These are phyloP conservation scores for Platycheirus albimanus DNA, from an alignment of 2,888 invertebrate genomes.

Conservation along the genomic window DNA sequence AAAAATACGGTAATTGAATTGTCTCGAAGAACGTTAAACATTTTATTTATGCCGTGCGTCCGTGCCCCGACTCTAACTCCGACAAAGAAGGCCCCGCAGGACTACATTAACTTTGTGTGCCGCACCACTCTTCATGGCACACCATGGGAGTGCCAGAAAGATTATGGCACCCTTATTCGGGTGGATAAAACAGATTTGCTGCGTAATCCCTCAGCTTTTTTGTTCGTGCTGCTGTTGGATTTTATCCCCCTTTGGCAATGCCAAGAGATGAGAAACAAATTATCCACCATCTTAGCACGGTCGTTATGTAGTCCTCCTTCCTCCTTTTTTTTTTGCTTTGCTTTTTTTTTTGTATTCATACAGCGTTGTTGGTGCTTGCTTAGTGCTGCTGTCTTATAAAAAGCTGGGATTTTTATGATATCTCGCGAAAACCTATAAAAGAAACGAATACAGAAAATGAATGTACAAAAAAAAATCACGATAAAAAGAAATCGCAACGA, in stretches of 20 bases:
- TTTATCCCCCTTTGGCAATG: slow-evolving; percentile 53
- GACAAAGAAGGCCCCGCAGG: slow-evolving; percentile 42
- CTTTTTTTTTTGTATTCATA: slow-evolving; percentile 24
- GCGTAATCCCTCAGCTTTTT: slow-evolving; percentile 72
- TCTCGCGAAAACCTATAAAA: slow-evolving; percentile 62
- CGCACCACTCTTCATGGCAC: slow-evolving; percentile 34
- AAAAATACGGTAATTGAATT: slow-evolving; percentile 69
- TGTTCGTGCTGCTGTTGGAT: slow-evolving; percentile 13
- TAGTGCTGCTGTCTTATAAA: slow-evolving; percentile 25
- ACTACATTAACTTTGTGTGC: slow-evolving; percentile 70
- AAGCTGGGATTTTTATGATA: slow-evolving; percentile 60
- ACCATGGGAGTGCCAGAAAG: slow-evolving; percentile 64
- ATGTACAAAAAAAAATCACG: slow-evolving; percentile 22
- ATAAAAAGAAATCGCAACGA: slow-evolving; percentile 66
- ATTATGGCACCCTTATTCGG: slow-evolving; percentile 74
- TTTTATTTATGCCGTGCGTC: slow-evolving; percentile 65
- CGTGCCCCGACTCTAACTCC: slow-evolving; percentile 9
- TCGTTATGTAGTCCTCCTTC: slow-evolving; percentile 49
- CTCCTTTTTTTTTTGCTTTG: slow-evolving; percentile 24
- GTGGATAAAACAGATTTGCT: slow-evolving; percentile 74
- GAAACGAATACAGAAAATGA: slow-evolving; percentile 21
- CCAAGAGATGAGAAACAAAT: slow-evolving; percentile 70
- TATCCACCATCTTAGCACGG: slow-evolving; percentile 74
- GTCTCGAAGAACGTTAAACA: slow-evolving; percentile 71
- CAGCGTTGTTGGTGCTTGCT: slow-evolving; percentile 40